phyloP scores from a whole-genome alignment of 2,797 vertebrate species.

The Dendrocincla tyrannina region DNA sequence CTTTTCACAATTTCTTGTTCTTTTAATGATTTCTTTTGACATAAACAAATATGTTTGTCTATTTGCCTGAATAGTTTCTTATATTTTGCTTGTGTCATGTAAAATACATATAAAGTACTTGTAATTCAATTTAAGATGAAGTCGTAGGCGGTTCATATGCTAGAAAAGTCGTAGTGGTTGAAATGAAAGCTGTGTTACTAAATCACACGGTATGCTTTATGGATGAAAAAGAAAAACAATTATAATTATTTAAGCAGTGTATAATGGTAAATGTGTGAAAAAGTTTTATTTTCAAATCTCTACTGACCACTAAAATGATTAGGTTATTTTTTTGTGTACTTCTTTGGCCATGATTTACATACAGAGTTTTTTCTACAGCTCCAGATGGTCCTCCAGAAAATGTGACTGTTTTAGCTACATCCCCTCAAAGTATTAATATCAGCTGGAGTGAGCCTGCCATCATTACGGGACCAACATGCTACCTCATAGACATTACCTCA shows the following conservation, averaged over 20 bases:
- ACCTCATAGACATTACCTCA: slow-evolving; percentile 85
- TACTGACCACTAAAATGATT: not conserved
- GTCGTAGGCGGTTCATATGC: not conserved
- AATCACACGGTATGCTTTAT: not conserved
- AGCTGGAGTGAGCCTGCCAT: slow-evolving; percentile 85
- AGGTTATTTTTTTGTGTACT: not conserved
- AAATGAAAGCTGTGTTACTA: not conserved
- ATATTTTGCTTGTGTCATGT: not conserved
- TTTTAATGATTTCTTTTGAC: not conserved
- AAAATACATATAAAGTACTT: not conserved
- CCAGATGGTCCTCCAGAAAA: slow-evolving; percentile 88
- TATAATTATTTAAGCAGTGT: not conserved
- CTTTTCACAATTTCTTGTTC: not conserved
- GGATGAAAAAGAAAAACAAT: not conserved
- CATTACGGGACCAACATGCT: slow-evolving; percentile 91
- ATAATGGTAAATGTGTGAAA: not conserved
- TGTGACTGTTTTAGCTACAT: slow-evolving; percentile 80
- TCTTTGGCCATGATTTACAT: not conserved
- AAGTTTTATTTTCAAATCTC: not conserved
- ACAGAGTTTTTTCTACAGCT: slow-evolving; percentile 73
- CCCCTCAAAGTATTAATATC: slow-evolving; percentile 84
- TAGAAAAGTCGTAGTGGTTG: not conserved
- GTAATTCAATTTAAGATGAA: not conserved
- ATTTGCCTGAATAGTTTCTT: not conserved
- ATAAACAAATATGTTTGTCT: not conserved